Base-by-base conservation (phyloP, 23 tunicate species). In the Ascidia mentula region DNA sequence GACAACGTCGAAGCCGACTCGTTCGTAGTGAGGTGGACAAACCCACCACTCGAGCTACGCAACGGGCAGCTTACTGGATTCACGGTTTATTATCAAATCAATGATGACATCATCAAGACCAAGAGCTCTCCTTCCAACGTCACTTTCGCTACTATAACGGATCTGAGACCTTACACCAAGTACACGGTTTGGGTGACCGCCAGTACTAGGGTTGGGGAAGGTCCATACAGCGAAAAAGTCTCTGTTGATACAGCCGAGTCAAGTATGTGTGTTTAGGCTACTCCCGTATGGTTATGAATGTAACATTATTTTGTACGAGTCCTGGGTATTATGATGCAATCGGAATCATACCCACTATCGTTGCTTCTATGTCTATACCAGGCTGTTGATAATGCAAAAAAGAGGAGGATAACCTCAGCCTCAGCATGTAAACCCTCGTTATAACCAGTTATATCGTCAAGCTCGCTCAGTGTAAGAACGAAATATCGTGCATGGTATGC, bases 121-220 rank as follows among this genome's bases (percentile, higher is more conserved):
- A 53, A 30, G 18, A 60, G 37, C 0, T 85, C 74, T 24, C 61
- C 79, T 18, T 53, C 89, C 0, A 60, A 77, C 53, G 6, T 28
- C 32, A 60, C 33, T 4, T 60, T 69, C 8, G 53, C 83, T 6
- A 72, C 76, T 31, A 59, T 88, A 5, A 40, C 36, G 7, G 77
- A 69, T 13, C 81, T 93, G 60, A 35, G 24, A 22, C 89, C 98
- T 31, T 88, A 84, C 75, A 80, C 93, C 1, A 38, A 32, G 38
- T 93, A 93, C 79, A 37, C 30, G 22, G 86, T 93, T 45, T 75
- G 93, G 79, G 70, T 93, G 36, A 83, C 76, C 73, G 93, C 93
- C 18, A 83, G 87, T 9, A 93, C 87, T 28, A 69, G 38, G 30
- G 86, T 90, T 36, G 98, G 98, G n/a, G 98, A 93, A 69, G 98